These are phyloP conservation scores for Erebia epiphron DNA, from an alignment of 2,888 invertebrate species.

Conservation along the genomic window DNA sequence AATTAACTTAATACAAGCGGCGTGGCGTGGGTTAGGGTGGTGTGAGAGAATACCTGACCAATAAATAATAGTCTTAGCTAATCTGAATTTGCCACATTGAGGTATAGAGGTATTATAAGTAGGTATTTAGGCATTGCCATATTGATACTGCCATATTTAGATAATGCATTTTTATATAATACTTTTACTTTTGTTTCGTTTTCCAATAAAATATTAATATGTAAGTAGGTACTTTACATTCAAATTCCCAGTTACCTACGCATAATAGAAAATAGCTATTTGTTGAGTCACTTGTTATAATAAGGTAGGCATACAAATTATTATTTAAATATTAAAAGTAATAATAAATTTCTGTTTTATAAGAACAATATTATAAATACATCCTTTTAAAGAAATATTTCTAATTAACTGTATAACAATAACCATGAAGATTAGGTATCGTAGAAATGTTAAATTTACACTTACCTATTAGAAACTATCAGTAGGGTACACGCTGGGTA, in stretches of 20 bases:
- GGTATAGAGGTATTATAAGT: background rate
- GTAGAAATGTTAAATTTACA: background rate
- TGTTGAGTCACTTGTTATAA: background rate
- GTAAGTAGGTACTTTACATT: background rate
- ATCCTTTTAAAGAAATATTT: background rate
- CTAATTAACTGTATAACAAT: background rate
- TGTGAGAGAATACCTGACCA: too few species aligned
- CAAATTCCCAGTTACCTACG: background rate
- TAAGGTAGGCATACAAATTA: background rate
- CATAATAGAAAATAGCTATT: slow-evolving; percentile 2
- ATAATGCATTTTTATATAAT: background rate
- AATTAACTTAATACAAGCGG: too few species aligned
- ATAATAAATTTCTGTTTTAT: background rate
- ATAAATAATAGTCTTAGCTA: too few species aligned
- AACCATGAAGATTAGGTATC: background rate
- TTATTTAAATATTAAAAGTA: background rate
- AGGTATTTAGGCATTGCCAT: background rate
- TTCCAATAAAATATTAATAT: background rate
- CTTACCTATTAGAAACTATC: background rate
- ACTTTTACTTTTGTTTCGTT: background rate
- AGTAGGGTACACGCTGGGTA: background rate
- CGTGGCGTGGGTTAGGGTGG: too few species aligned
- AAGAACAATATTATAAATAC: background rate
- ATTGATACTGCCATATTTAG: slow-evolving; percentile 7
- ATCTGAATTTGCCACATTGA: too few species aligned